Percentiles rank a stretch among this genome's conserved stretches.
Evolutionary conservation across 37 sponge, comb jelly and placozoan genomes (phyloP).

Genomic region (Eunapius fragilis): DNA sequence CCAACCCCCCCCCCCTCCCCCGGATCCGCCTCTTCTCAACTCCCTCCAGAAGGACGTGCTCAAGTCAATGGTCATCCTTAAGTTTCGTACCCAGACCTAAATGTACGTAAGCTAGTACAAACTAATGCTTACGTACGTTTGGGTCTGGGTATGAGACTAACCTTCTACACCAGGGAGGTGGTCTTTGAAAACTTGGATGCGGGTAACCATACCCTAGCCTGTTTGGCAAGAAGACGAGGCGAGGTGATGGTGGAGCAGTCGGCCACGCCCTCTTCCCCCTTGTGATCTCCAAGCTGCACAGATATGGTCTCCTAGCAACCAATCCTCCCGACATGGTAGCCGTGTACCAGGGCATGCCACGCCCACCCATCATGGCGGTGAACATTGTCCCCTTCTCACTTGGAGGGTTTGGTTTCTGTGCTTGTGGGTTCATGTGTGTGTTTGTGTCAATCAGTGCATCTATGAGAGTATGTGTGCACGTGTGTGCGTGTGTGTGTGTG

Average conservation of each 20-base stretch:
- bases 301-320: constrained; percentile 12
- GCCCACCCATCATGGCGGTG: constrained; percentile 22
- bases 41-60: no score
- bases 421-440: no score
- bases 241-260: not conserved
- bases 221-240: not conserved
- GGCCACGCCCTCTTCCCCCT: constrained; percentile 11
- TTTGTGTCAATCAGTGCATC: not conserved
- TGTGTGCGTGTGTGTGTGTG: constrained; percentile 6
- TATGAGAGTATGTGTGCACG: not conserved
- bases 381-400: constrained; percentile 52
- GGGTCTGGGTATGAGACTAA: no score
- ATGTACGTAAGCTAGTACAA: no score
- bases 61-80: no score
- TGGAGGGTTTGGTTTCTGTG: not conserved
- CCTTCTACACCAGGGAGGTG: no score
- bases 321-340: constrained; percentile 7
- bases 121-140: no score
- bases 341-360: not conserved
- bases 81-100: no score
- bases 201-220: not conserved
- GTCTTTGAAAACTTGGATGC: not conserved
- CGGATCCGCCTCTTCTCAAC: no score
- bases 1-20: no score
- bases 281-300: constrained; percentile 38